Evolutionary conservation across 2,113 vertebrate species (phyloP).

Genomic region (Nematolebias whitei): DNA sequence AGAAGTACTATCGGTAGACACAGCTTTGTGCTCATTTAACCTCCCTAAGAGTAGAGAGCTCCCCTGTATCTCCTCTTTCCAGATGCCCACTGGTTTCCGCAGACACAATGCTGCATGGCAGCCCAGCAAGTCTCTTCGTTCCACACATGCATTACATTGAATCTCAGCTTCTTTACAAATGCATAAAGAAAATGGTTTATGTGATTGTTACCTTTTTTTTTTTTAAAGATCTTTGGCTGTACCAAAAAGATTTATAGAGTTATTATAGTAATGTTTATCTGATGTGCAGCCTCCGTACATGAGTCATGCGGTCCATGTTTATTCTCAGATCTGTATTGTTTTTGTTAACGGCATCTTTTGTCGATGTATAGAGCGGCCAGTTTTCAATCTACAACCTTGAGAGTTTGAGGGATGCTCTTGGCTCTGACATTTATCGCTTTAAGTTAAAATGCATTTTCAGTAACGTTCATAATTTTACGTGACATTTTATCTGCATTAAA

Average conservation of each 20-base stretch:
- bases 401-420: background rate
- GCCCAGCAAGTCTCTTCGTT: slow-evolving; percentile 32
- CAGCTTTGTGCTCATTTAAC: slow-evolving; percentile 54
- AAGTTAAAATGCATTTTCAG: background rate
- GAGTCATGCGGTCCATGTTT: too few relatives aligned
- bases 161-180: slow-evolving; percentile 7
- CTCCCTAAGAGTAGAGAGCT: slow-evolving; percentile 29
- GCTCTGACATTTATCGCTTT: background rate
- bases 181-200: background rate
- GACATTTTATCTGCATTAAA: background rate
- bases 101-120: slow-evolving; percentile 29
- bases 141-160: slow-evolving; percentile 1
- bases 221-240: background rate
- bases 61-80: slow-evolving; percentile 36
- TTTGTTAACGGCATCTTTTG: slow-evolving; percentile 2
- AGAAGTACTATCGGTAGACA: slow-evolving; percentile 40
- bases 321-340: too few relatives aligned
- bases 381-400: background rate
- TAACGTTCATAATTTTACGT: background rate
- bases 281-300: background rate
- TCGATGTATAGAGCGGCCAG: background rate
- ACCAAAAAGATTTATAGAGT: background rate
- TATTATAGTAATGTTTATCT: background rate
- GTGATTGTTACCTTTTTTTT: background rate
- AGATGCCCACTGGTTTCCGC: slow-evolving; percentile 26